These are phyloP conservation scores for Lordiphosa andalusiaca DNA, from an alignment of 2,888 invertebrate genomes.

Conservation along the genomic window DNA sequence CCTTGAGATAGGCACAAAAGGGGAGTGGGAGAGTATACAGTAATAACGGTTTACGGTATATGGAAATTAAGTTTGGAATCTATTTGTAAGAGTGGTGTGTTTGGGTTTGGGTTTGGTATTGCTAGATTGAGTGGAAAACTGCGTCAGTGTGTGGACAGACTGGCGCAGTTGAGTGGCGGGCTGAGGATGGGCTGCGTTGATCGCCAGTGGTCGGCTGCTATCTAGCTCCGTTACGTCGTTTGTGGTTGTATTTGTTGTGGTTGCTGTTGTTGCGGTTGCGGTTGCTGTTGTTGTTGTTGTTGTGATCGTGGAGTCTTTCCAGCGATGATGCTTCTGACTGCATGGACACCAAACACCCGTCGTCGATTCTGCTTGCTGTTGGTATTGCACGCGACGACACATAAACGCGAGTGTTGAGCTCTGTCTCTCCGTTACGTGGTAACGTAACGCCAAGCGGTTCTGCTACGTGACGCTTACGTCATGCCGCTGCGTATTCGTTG, in stretches of 20 bases:
- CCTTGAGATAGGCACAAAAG: constrained; percentile 61
- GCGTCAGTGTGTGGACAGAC: constrained; percentile 60
- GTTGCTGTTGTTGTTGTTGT: constrained; percentile 4
- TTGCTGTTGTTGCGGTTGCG: constrained; percentile 13
- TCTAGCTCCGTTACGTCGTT: constrained; percentile 71
- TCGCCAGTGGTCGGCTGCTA: constrained; percentile 68
- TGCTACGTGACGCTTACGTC: constrained; percentile 65
- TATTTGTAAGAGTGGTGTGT: constrained; percentile 35
- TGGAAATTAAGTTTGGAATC: too few relatives aligned
- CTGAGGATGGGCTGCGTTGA: constrained; percentile 73
- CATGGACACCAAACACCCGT: constrained; percentile 30
- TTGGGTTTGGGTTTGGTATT: constrained; percentile 38
- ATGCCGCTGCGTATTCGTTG: constrained; percentile 63
- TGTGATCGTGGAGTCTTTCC: constrained; percentile 44
- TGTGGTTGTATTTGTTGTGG: constrained; percentile 10
- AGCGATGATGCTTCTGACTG: constrained; percentile 63
- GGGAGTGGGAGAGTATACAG: constrained; percentile 52
- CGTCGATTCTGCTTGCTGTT: constrained; percentile 32
- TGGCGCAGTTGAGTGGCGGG: constrained; percentile 73
- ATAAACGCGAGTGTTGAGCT: constrained; percentile 44
- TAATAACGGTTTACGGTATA: constrained; percentile 36
- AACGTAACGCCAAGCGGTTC: constrained; percentile 41
- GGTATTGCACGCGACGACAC: constrained; percentile 68
- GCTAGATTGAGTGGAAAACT: constrained; percentile 41
- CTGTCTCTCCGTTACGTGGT: constrained; percentile 15